Evolutionary conservation across 2,797 vertebrate species (phyloP).

Genomic region (Glossophaga mutica): DNA sequence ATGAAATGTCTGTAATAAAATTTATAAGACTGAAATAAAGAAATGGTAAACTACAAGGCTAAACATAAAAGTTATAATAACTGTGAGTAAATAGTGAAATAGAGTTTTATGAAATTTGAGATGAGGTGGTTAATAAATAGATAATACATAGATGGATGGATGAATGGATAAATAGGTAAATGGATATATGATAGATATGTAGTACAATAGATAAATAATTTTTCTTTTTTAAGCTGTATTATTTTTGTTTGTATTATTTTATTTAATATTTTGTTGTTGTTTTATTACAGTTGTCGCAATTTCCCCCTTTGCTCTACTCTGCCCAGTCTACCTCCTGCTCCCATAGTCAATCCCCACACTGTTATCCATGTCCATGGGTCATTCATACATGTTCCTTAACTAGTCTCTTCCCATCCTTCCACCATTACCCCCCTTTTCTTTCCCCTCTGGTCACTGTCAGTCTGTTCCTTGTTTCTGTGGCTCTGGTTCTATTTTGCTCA

Average conservation of each 20-base stretch:
- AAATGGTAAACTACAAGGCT: neutral
- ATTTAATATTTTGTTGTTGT: neutral
- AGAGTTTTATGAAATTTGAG: neutral
- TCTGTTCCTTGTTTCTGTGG: neutral
- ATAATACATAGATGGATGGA: neutral
- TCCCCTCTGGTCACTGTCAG: too few relatives aligned
- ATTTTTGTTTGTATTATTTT: neutral
- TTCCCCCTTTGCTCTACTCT: neutral
- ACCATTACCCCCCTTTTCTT: neutral
- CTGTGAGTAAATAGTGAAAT: neutral
- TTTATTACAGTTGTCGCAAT: neutral
- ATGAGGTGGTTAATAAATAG: neutral
- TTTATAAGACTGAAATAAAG: neutral
- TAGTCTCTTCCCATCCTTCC: neutral
- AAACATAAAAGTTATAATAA: neutral
- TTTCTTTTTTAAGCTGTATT: neutral
- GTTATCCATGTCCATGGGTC: neutral
- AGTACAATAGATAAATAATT: neutral
- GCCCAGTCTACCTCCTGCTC: neutral
- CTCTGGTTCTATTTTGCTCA: neutral
- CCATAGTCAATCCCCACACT: neutral
- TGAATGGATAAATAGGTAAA: too few relatives aligned
- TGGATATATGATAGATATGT: neutral
- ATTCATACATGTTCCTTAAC: neutral
- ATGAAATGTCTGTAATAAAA: neutral